Evolutionary conservation across 64 coral and sea anemone genomes (phyloP), one percentile per base, ranked within the genome.

Genomic region (Pocillopora damicornis): DNA sequence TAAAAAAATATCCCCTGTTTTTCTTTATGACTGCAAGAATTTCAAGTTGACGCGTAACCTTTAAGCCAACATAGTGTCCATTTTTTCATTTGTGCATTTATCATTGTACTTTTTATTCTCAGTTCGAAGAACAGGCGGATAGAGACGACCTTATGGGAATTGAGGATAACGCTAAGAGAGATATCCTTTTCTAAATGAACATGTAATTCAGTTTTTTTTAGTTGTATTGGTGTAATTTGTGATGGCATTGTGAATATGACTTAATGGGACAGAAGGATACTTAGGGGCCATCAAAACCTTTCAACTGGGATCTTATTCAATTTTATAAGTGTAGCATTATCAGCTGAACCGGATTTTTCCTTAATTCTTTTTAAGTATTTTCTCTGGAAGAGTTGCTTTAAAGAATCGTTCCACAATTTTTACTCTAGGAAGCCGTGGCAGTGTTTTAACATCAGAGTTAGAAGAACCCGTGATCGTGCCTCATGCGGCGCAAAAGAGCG

Each of bases 351-450:
- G 5, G 35, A 12, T 18, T 20, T 84, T 15, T 72, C 65, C 81
- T 85, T 85, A 38, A 85, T 90, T 86, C 17, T 75, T 76, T 51
- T 72, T 22, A 95, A 88, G 97, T 14, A 92, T 99, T 17, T 99
- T 99, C 78, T 93, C 97, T 13, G 92, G 90, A 51, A 92, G 90
- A 82, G 87, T 91, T 63, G 36, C 91, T 26, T 79, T 99, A 18
- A 95, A 94, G 57, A 95, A 99, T 82, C 81, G 97, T 42, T 99
- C 97, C n/a, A 99, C 97, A 10, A 99, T 99, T 38, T 99, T 99
- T 25, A 99, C 97, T 17, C 75, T 99, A 37, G 97, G 97, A 20
- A 99, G 82, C 85, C 97, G 97, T 76, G 97, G 97, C 15, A 99
- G 75, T 86, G 97, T 99, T 56, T 60, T 99, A 61, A 99, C 97